Conservation (phyloP, 2,888 invertebrate species). For the Cerceris ruficornis region DNA sequence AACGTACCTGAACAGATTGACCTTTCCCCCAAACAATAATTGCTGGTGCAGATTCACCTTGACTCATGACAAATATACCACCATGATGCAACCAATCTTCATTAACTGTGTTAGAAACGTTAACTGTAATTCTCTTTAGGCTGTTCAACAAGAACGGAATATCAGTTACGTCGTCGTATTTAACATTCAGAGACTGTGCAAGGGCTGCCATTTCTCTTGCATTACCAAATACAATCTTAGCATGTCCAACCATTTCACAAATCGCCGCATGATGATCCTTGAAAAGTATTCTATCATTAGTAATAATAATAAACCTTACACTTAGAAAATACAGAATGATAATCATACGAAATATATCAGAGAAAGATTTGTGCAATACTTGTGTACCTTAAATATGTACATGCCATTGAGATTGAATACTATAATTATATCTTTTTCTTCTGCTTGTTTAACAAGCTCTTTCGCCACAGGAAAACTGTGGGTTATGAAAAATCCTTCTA, state of each 20-base stretch:
- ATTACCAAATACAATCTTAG: slow-evolving; percentile 78
- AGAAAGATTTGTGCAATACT: background rate
- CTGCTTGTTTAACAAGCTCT: slow-evolving; percentile 73
- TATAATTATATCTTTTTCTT: slow-evolving; percentile 73
- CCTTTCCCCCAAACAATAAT: slow-evolving; percentile 77
- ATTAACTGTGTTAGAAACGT: slow-evolving; percentile 67
- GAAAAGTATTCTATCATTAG: slow-evolving; percentile 32
- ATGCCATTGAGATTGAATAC: slow-evolving; percentile 79
- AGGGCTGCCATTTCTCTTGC: slow-evolving; percentile 75
- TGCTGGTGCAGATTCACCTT: slow-evolving; percentile 75
- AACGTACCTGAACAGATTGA: slow-evolving; percentile 70
- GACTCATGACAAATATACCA: slow-evolving; percentile 76
- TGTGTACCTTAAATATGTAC: slow-evolving; percentile 76
- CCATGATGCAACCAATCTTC: slow-evolving; percentile 73
- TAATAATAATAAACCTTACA: background rate
- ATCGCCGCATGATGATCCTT: slow-evolving; percentile 75
- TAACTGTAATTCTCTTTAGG: slow-evolving; percentile 73
- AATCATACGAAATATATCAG: background rate
- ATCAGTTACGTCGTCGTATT: slow-evolving; percentile 72
- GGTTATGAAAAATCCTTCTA: slow-evolving; percentile 80
- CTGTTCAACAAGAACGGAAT: slow-evolving; percentile 77
- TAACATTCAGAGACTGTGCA: slow-evolving; percentile 72
- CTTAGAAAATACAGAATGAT: background rate
- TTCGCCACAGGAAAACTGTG: slow-evolving; percentile 78
- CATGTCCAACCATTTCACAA: slow-evolving; percentile 76